Evolutionary conservation across 1,140 invertebrate species (phyloP).

Genomic region (Coboldia fuscipes): DNA sequence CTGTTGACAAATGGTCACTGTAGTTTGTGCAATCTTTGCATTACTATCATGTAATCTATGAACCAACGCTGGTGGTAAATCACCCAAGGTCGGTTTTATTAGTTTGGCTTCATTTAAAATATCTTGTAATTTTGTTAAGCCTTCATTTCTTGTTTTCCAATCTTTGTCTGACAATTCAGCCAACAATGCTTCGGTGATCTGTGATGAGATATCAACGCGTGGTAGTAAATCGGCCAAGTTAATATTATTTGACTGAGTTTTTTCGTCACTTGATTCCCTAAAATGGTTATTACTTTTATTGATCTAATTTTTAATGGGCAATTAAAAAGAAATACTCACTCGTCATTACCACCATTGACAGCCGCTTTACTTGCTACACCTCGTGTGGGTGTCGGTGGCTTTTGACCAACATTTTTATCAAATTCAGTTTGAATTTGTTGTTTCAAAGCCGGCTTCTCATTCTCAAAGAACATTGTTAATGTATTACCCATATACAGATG

Average conservation of each 20-base stretch:
- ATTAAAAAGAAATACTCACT: conserved; percentile 10
- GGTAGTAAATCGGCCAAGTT: conserved; percentile 47
- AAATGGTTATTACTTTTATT: conserved; percentile 18
- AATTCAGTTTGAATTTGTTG: conserved; percentile 76
- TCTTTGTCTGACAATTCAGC: conserved; percentile 78
- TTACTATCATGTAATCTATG: conserved; percentile 69
- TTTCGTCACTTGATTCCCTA: conserved; percentile 23
- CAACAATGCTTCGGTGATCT: conserved; percentile 61
- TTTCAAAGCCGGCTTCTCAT: conserved; percentile 63
- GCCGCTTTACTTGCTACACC: conserved; percentile 18
- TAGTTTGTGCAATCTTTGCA: conserved; percentile 66
- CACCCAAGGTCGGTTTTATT: conserved; percentile 62
- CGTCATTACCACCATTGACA: neutral
- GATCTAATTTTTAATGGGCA: conserved; percentile 23
- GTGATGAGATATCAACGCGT: conserved; percentile 62
- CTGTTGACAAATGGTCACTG: conserved; percentile 58
- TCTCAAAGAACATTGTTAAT: conserved; percentile 59
- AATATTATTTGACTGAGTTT: conserved; percentile 22
- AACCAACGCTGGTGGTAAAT: conserved; percentile 55
- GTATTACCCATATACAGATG: conserved; percentile 63
- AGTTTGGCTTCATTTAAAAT: conserved; percentile 54
- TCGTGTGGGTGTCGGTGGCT: conserved; percentile 45
- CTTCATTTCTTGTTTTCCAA: conserved; percentile 57
- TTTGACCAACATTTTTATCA: conserved; percentile 53
- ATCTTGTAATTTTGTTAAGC: conserved; percentile 14